Conservation (phyloP, 2,888 invertebrate species). For the Lasioglossum leucozonium region DNA sequence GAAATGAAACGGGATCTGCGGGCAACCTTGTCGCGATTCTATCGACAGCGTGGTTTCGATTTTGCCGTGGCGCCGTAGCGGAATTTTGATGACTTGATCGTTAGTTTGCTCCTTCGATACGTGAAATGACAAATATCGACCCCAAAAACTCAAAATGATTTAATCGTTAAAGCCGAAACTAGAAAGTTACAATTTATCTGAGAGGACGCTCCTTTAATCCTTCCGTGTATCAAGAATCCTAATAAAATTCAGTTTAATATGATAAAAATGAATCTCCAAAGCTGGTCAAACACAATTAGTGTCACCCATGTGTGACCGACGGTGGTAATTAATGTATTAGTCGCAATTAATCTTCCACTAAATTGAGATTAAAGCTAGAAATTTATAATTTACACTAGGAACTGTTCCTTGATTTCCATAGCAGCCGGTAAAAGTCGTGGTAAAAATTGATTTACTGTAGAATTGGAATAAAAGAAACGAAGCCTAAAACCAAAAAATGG, state of each 20-base stretch:
- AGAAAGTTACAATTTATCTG: not conserved
- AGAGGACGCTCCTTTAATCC: not conserved
- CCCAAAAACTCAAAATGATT: no score
- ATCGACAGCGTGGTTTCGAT: not conserved
- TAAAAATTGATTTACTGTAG: not conserved
- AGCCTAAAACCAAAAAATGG: not conserved
- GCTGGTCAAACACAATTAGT: not conserved
- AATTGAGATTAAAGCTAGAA: not conserved
- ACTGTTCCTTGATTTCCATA: not conserved
- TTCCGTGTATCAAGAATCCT: not conserved
- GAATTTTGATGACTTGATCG: not conserved
- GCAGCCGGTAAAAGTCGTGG: no score
- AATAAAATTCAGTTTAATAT: not conserved
- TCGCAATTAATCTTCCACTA: not conserved
- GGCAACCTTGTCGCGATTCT: not conserved
- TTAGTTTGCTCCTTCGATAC: not conserved
- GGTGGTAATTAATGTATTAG: not conserved
- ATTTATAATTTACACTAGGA: not conserved
- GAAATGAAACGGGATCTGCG: not conserved
- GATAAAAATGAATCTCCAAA: not conserved
- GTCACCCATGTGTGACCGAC: no score
- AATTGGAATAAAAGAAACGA: not conserved
- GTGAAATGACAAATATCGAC: no score
- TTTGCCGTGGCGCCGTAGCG: not conserved
- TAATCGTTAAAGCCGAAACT: not conserved